A percentile compares a stretch with the other conserved stretches of the same genome.
phyloP scores from a whole-genome alignment of 2,888 invertebrate species.

The Nebria salina region DNA sequence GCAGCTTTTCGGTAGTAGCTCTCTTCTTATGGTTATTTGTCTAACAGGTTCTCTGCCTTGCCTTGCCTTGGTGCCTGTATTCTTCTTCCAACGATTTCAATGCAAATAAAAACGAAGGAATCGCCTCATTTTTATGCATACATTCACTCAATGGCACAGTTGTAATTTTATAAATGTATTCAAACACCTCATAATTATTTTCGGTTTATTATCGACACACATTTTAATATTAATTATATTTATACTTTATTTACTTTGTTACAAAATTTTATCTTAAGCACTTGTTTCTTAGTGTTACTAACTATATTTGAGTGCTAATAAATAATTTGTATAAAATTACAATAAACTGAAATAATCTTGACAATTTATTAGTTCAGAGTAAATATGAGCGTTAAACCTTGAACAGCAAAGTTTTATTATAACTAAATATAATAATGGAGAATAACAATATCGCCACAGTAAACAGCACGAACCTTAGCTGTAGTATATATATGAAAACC shows the following conservation, averaged over 20 bases:
- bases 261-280: background rate
- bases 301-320: no score
- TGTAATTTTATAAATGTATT: slow-evolving; percentile 38
- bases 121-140: slow-evolving; percentile 34
- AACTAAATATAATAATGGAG: background rate
- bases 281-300: no score
- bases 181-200: background rate
- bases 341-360: background rate
- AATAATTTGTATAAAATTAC: background rate
- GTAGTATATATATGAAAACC: background rate
- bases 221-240: no score
- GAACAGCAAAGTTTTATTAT: background rate
- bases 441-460: background rate
- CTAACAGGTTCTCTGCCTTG: slow-evolving; percentile 36
- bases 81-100: slow-evolving; percentile 19
- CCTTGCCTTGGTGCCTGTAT: background rate
- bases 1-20: slow-evolving; percentile 6
- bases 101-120: slow-evolving; percentile 43
- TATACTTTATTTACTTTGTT: no score
- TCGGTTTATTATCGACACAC: no score
- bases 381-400: background rate
- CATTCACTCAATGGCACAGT: slow-evolving; percentile 22
- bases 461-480: background rate
- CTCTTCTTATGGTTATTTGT: slow-evolving; percentile 38
- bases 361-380: background rate